These are phyloP conservation scores for Chamaetylas fuelleborni DNA, from an alignment of 2,113 vertebrate genomes.

Conservation along the genomic window DNA sequence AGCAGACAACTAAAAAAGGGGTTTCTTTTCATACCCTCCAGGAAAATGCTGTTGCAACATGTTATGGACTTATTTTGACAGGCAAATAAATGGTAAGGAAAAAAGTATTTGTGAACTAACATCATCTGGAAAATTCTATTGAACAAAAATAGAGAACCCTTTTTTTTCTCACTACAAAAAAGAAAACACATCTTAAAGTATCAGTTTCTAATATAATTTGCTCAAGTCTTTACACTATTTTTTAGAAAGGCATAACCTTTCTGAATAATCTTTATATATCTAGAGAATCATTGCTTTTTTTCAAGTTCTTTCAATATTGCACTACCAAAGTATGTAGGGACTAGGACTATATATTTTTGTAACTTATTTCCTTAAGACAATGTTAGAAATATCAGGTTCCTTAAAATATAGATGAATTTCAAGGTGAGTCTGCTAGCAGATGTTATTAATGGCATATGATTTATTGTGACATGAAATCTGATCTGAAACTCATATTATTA, in stretches of 20 bases:
- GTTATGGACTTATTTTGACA: background rate
- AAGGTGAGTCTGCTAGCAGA: slow-evolving; percentile 71
- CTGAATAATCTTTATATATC: slow-evolving; percentile 11
- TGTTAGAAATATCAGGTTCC: slow-evolving; percentile 75
- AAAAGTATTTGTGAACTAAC: background rate
- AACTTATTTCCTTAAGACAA: slow-evolving; percentile 82
- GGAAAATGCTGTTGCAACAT: background rate
- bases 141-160: background rate
- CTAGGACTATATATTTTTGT: slow-evolving; percentile 71
- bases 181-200: background rate
- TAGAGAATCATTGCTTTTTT: slow-evolving; percentile 40
- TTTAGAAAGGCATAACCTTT: slow-evolving; percentile 19
- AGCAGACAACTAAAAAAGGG: background rate
- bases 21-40: background rate
- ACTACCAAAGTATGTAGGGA: slow-evolving; percentile 38
- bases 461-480: slow-evolving; percentile 73
- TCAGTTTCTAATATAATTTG: background rate
- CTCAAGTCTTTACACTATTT: background rate
- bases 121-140: background rate
- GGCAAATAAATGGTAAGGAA: background rate
- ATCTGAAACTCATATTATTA: slow-evolving; percentile 71
- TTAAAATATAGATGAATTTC: slow-evolving; percentile 81
- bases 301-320: slow-evolving; percentile 43
- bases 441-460: slow-evolving; percentile 75
- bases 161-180: background rate